phyloP scores from a whole-genome alignment of 2,888 invertebrate species.

The Timandra comae region DNA sequence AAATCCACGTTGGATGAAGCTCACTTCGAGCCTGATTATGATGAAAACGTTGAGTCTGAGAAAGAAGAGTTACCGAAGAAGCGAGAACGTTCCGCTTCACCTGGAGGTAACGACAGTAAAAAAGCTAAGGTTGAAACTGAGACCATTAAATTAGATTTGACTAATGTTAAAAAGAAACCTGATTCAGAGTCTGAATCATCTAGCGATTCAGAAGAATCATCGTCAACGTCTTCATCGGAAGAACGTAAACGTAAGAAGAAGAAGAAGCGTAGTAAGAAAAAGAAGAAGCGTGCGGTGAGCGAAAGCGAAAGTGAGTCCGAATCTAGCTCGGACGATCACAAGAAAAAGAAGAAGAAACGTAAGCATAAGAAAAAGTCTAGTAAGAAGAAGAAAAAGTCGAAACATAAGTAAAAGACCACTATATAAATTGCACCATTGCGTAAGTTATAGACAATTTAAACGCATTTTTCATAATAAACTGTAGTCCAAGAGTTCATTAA shows the following conservation, averaged over 20 bases:
- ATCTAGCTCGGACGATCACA: constrained; percentile 80
- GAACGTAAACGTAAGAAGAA: constrained; percentile 79
- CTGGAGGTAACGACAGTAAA: constrained; percentile 42
- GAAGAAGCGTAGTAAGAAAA: constrained; percentile 79
- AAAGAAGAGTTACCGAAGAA: constrained; percentile 70
- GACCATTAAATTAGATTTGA: constrained; percentile 68
- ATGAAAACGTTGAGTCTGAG: constrained; percentile 78
- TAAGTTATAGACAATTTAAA: constrained; percentile 7
- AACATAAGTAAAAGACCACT: constrained; percentile 53
- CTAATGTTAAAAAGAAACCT: constrained; percentile 68
- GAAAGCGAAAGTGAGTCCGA: constrained; percentile 80
- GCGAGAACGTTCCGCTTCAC: constrained; percentile 53
- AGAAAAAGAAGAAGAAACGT: constrained; percentile 81
- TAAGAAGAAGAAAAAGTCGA: constrained; percentile 84
- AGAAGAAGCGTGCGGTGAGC: constrained; percentile 78
- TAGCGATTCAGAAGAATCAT: constrained; percentile 67
- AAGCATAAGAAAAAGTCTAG: constrained; percentile 82
- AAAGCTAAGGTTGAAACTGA: constrained; percentile 53
- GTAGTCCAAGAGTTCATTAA: constrained; percentile 14
- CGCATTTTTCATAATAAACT: constrained; percentile 8
- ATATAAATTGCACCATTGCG: constrained; percentile 1
- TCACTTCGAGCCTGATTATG: constrained; percentile 85
- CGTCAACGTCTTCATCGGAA: constrained; percentile 69
- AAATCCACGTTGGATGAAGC: constrained; percentile 84
- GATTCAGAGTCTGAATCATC: constrained; percentile 64